Evolutionary conservation across 37 sponge, comb jelly and placozoan species (phyloP).

Genomic region (Aphrocallistes beatrix): DNA sequence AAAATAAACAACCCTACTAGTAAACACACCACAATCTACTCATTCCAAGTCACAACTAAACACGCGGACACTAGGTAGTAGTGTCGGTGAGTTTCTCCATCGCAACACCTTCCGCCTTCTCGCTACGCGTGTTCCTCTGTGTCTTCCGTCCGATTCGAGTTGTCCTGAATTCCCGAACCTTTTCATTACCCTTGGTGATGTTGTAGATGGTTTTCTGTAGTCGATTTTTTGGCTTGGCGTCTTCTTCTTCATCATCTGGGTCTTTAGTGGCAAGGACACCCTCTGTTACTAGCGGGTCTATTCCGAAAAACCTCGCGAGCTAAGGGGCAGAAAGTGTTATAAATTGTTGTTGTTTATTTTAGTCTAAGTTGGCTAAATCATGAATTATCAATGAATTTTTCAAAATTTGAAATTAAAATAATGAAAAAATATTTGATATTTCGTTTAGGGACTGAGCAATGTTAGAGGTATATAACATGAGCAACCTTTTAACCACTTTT

Average conservation of each 20-base stretch:
- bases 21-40: not conserved
- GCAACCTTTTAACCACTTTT: too few species aligned
- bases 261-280: not conserved
- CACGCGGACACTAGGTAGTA: not conserved
- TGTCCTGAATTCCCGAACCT: not conserved
- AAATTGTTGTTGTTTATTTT: not conserved
- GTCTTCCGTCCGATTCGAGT: not conserved
- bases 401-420: too few species aligned
- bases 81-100: not conserved
- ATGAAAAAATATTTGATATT: too few species aligned
- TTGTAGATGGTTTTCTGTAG: constrained; percentile 8
- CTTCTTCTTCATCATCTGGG: constrained; percentile 19
- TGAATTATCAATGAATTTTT: too few species aligned
- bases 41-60: not conserved
- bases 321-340: not conserved
- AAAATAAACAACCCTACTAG: too few species aligned
- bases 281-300: not conserved
- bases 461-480: too few species aligned
- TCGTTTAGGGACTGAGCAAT: too few species aligned
- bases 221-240: not conserved
- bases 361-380: not conserved
- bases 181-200: constrained; percentile 20
- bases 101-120: not conserved
- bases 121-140: not conserved
- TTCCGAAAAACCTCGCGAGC: not conserved